A percentile compares a stretch with the other conserved stretches of the same genome.
phyloP scores from a whole-genome alignment of 2,113 vertebrate genomes.

The Spermophilus dauricus region DNA sequence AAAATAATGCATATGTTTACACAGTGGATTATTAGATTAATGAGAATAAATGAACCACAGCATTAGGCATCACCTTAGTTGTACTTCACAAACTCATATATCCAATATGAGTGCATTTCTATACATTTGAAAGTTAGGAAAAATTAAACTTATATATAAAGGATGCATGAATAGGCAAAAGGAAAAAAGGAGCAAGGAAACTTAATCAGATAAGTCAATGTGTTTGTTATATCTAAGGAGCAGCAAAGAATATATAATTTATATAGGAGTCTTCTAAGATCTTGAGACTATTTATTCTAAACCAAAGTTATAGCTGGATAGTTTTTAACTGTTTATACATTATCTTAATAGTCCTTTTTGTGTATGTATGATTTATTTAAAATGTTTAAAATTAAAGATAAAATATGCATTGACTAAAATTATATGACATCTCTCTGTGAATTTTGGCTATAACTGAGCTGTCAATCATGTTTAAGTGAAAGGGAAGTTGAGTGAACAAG shows the following conservation, averaged over 20 bases:
- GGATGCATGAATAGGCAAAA: neutral
- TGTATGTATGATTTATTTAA: neutral
- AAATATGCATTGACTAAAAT: neutral
- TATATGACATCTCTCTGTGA: neutral
- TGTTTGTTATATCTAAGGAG: neutral
- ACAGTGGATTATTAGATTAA: neutral
- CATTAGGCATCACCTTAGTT: neutral
- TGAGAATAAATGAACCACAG: neutral
- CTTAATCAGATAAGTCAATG: neutral
- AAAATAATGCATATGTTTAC: conserved; percentile 4
- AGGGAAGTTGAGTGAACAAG: neutral
- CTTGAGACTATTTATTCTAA: neutral
- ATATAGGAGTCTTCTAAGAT: neutral
- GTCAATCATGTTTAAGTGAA: neutral
- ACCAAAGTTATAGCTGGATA: neutral
- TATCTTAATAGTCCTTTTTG: neutral
- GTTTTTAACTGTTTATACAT: neutral
- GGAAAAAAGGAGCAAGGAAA: neutral
- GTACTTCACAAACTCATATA: neutral
- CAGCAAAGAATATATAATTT: neutral
- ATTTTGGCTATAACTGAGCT: neutral
- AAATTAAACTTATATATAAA: neutral
- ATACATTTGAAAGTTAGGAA: neutral
- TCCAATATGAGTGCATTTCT: neutral
- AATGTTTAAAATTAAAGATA: neutral